phyloP scores from a whole-genome alignment of 30 jellyfish, hydroid and myxozoan species.

The Aurelia sp. region DNA sequence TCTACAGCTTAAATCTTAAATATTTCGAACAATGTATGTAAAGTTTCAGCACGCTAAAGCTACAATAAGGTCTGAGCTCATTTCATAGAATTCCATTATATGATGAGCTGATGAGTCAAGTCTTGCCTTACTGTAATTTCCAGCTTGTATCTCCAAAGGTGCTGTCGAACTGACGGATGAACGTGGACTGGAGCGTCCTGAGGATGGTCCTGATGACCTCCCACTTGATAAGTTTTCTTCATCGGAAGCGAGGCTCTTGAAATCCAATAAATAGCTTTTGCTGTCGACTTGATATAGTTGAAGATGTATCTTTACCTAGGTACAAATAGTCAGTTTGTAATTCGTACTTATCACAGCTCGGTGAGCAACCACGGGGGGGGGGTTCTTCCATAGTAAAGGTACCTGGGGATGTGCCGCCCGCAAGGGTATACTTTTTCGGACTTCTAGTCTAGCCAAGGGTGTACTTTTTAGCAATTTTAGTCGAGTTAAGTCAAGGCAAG shows the following conservation, averaged over 20 bases:
- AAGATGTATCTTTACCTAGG: slow-evolving; percentile 71
- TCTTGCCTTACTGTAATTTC: slow-evolving; percentile 66
- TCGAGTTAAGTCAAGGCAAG: too few species aligned
- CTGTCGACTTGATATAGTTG: slow-evolving; percentile 91
- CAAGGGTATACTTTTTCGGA: too few species aligned
- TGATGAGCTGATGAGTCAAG: slow-evolving; percentile 73
- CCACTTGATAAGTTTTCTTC: slow-evolving; percentile 60
- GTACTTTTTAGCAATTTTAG: too few species aligned
- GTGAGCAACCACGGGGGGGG: too few species aligned
- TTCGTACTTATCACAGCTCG: too few species aligned
- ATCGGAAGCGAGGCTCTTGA: slow-evolving; percentile 91
- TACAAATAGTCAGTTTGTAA: neutral
- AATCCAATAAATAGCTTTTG: slow-evolving; percentile 84
- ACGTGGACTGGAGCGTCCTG: slow-evolving; percentile 62
- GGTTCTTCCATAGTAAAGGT: too few species aligned
- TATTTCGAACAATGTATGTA: too few species aligned
- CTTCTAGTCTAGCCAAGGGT: too few species aligned
- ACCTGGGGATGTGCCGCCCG: too few species aligned
- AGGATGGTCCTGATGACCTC: slow-evolving; percentile 55
- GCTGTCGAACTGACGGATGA: slow-evolving; percentile 68
- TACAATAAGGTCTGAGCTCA: slow-evolving; percentile 87
- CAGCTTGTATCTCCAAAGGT: slow-evolving; percentile 50
- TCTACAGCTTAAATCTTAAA: too few species aligned
- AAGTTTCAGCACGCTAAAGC: slow-evolving; percentile 86
- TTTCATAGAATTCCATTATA: slow-evolving; percentile 89